phyloP scores from a whole-genome alignment of 1,140 invertebrate species.

The Conus ventricosus region DNA sequence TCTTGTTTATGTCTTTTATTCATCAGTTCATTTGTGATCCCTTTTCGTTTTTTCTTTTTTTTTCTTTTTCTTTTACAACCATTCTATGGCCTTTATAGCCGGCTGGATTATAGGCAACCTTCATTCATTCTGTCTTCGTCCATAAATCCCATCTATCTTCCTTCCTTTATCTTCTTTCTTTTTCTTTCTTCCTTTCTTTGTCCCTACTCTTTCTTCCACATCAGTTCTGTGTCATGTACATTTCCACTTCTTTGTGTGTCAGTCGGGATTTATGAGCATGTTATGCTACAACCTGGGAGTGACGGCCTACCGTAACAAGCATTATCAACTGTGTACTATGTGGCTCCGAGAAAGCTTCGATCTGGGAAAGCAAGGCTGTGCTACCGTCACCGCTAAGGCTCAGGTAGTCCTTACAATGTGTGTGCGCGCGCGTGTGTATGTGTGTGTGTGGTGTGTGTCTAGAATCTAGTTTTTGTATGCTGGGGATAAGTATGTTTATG shows the following conservation, averaged over 20 bases:
- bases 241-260: not conserved
- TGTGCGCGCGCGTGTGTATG: not conserved
- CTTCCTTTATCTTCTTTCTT: not conserved
- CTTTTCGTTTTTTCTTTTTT: not conserved
- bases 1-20: no score
- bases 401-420: conserved; percentile 45
- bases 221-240: not conserved
- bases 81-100: no score
- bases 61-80: not conserved
- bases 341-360: conserved; percentile 68
- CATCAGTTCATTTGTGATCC: no score
- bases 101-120: no score
- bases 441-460: no score
- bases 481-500: no score
- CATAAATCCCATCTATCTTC: not conserved
- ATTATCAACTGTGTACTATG: conserved; percentile 51
- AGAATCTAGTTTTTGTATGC: no score
- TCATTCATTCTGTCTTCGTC: not conserved
- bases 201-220: not conserved
- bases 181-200: not conserved
- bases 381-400: conserved; percentile 51
- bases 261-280: conserved; percentile 57
- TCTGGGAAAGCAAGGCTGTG: conserved; percentile 55
- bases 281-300: conserved; percentile 70
- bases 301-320: conserved; percentile 55